A percentile compares a stretch with the other conserved stretches of the same genome.
Evolutionary conservation across 2,888 invertebrate species (phyloP).

Genomic region (Falcaria lacertinaria): DNA sequence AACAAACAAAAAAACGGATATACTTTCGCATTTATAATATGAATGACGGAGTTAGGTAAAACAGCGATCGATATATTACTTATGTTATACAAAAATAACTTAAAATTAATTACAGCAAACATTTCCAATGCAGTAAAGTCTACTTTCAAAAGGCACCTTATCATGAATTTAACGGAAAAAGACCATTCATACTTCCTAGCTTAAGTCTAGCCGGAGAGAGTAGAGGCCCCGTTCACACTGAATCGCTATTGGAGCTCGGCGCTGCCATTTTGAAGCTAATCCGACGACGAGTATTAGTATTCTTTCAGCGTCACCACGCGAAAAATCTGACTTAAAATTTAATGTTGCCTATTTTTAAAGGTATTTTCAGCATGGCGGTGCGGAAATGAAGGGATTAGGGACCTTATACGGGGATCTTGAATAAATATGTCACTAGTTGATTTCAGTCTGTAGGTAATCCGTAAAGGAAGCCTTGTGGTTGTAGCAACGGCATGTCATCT

Average conservation of each 20-base stretch:
- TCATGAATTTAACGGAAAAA: not conserved
- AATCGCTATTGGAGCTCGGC: conserved; percentile 2
- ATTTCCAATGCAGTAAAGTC: not conserved
- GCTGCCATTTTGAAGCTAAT: conserved; percentile 36
- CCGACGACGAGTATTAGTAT: conserved; percentile 41
- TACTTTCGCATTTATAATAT: no score
- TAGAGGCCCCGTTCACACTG: conserved; percentile 1
- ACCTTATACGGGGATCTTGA: not conserved
- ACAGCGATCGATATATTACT: no score
- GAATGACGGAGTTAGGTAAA: no score
- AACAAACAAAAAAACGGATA: no score
- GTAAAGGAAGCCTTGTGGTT: no score
- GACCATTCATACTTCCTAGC: conserved; percentile 2
- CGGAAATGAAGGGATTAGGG: conserved; percentile 1
- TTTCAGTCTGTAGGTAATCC: no score
- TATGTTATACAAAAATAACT: no score
- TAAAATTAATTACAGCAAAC: not conserved
- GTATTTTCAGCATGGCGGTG: not conserved
- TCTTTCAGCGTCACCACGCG: conserved; percentile 34
- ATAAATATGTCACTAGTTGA: not conserved
- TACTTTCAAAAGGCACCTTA: not conserved
- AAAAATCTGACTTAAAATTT: conserved; percentile 42
- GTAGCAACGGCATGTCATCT: no score
- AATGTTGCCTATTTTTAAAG: conserved; percentile 23
- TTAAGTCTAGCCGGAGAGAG: conserved; percentile 1